Evolutionary conservation across 2,888 invertebrate genomes (phyloP).

Genomic region (Platycnemis pennipes): DNA sequence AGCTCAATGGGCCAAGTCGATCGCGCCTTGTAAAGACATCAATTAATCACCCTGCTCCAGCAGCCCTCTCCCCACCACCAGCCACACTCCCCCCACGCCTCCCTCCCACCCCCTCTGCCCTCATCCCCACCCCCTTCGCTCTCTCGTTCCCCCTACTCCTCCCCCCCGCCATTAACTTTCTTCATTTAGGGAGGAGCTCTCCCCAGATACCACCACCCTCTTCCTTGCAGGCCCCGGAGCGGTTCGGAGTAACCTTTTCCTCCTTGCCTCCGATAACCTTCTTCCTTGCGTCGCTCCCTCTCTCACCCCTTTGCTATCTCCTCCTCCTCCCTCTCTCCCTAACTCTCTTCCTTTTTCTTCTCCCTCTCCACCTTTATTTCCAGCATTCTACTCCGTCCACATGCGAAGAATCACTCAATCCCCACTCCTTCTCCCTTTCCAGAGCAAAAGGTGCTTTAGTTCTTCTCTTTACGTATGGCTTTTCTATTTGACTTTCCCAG

Average conservation of each 20-base stretch:
- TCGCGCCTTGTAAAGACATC: constrained; percentile 56
- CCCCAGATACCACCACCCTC: neutral
- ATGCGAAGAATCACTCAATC: neutral
- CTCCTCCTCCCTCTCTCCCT: neutral
- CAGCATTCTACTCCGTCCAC: neutral
- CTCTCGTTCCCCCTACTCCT: neutral
- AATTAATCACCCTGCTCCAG: neutral
- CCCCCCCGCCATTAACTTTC: neutral
- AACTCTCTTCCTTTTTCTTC: neutral
- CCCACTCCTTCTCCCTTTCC: neutral
- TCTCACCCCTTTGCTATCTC: neutral
- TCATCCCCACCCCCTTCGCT: neutral
- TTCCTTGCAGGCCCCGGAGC: neutral
- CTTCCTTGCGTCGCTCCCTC: neutral
- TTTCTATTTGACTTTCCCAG: neutral
- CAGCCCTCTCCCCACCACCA: neutral
- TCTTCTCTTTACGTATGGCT: neutral
- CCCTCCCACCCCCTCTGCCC: neutral
- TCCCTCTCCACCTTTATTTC: neutral
- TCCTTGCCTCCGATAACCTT: neutral
- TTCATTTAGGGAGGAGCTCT: neutral
- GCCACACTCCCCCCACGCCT: neutral
- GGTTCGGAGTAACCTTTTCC: neutral
- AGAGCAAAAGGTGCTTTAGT: neutral
- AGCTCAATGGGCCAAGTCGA: constrained; percentile 31